Percentiles rank a stretch among this genome's conserved stretches.
Evolutionary conservation across 2,113 vertebrate species (phyloP).

Genomic region (Ovibos moschatus): DNA sequence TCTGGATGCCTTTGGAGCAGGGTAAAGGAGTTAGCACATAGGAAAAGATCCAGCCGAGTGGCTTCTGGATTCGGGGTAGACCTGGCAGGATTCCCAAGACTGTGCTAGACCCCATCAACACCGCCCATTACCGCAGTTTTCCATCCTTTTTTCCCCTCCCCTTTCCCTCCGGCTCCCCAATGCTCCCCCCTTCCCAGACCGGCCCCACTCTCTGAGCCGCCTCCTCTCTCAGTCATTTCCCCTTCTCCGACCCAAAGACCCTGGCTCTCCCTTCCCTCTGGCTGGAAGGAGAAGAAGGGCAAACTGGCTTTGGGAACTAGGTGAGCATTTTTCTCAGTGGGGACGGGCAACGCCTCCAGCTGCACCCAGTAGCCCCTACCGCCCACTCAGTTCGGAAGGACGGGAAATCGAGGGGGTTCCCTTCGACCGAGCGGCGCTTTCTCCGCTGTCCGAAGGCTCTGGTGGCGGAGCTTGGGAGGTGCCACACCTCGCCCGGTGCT

Average conservation of each 20-base stretch:
- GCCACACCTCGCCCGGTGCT: background rate
- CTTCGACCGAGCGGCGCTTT: rapidly evolving
- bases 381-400: background rate
- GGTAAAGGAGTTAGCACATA: background rate
- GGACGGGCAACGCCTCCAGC: background rate
- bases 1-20: background rate
- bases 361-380: rapidly evolving
- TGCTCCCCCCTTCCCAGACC: background rate
- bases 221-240: slow-evolving; percentile 15
- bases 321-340: background rate
- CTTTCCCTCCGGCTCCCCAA: background rate
- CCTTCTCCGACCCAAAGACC: background rate
- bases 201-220: background rate
- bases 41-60: background rate
- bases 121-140: rapidly evolving
- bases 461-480: background rate
- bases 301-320: background rate
- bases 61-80: background rate
- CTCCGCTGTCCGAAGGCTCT: too few relatives aligned
- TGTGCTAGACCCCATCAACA: background rate
- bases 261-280: background rate
- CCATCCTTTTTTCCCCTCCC: background rate
- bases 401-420: background rate
- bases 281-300: background rate
- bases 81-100: background rate